A percentile compares a stretch with the other conserved stretches of the same genome.
Evolutionary conservation across 2,888 invertebrate species (phyloP).

Genomic region (Zele albiditarsus): DNA sequence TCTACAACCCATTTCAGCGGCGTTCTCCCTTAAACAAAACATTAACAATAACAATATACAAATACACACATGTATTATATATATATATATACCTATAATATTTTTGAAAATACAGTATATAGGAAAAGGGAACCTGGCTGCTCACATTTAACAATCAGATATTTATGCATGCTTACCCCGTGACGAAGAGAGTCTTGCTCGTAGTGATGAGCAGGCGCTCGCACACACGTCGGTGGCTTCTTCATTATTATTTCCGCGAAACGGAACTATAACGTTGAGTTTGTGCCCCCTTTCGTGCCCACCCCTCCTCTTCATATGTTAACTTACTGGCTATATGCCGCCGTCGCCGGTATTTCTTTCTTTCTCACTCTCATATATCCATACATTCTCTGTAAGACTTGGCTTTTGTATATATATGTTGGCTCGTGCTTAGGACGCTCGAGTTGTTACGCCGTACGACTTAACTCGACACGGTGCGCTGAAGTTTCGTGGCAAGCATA

Average conservation of each 20-base stretch:
- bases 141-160: slow-evolving; percentile 7
- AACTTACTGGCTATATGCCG: slow-evolving; percentile 1
- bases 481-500: slow-evolving; percentile 38
- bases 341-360: neutral
- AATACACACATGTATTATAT: neutral
- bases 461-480: slow-evolving; percentile 51
- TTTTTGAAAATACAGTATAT: neutral
- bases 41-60: neutral
- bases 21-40: neutral
- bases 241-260: slow-evolving; percentile 61
- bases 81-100: neutral
- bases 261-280: slow-evolving; percentile 56
- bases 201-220: slow-evolving; percentile 17
- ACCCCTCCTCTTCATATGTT: neutral
- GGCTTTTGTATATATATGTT: neutral
- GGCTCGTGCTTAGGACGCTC: slow-evolving; percentile 52
- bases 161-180: slow-evolving; percentile 55
- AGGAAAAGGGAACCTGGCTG: slow-evolving; percentile 28
- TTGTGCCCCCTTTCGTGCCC: neutral
- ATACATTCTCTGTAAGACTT: neutral
- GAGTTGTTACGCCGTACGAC: slow-evolving; percentile 56
- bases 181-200: slow-evolving; percentile 12
- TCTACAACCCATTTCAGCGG: too few species aligned
- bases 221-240: slow-evolving; percentile 26
- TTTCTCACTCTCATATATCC: neutral